Percentiles rank a stretch among this genome's conserved stretches.
phyloP scores from a whole-genome alignment of 2,113 vertebrate species.

The Triplophysa dalaica region DNA sequence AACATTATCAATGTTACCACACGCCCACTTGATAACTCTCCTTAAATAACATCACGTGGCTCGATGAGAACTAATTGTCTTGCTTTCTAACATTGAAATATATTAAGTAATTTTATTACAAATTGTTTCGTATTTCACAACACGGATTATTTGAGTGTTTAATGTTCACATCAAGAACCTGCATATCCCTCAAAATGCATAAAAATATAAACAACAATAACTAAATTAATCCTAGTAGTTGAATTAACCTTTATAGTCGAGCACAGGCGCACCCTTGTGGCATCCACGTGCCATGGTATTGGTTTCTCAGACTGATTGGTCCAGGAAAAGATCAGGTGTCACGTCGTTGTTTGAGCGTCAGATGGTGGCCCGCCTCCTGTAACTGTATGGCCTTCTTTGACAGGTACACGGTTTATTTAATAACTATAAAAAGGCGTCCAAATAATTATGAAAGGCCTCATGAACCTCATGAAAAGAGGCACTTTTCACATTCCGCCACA shows the following conservation, averaged over 20 bases:
- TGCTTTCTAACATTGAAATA: no score
- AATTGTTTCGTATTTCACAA: no score
- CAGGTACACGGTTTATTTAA: not conserved
- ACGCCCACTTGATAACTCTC: no score
- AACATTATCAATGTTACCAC: no score
- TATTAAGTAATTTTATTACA: no score
- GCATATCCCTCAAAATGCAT: no score
- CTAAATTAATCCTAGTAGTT: no score
- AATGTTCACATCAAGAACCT: not conserved
- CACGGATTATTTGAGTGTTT: no score
- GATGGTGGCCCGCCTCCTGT: slow-evolving; percentile 26
- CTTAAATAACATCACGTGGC: no score
- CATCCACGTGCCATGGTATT: not conserved
- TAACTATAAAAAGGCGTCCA: not conserved
- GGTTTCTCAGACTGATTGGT: not conserved
- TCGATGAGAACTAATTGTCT: no score
- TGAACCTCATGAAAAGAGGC: not conserved
- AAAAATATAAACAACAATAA: no score
- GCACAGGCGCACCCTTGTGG: slow-evolving; percentile 42
- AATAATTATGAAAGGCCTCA: not conserved
- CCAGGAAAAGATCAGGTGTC: slow-evolving; percentile 38
- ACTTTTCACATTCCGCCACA: slow-evolving; percentile 1
- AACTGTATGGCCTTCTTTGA: slow-evolving; percentile 15
- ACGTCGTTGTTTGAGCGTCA: slow-evolving; percentile 28
- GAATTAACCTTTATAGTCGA: not conserved